Percentiles rank a stretch among this genome's conserved stretches.
phyloP scores from a whole-genome alignment of 2,888 invertebrate genomes.

The Idaea dimidiata region DNA sequence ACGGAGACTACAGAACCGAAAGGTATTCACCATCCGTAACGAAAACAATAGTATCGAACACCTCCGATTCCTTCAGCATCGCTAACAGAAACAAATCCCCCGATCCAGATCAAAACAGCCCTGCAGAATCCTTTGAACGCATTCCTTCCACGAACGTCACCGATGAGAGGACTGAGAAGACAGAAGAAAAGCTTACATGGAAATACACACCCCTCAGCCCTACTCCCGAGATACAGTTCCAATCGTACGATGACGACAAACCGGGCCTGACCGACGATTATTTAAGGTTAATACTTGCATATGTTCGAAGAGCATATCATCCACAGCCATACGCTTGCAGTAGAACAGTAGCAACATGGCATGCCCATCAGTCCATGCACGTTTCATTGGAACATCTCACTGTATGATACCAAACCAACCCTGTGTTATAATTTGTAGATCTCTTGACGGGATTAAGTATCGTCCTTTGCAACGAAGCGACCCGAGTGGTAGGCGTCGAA shows the following conservation, averaged over 20 bases:
- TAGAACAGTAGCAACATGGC: constrained; percentile 52
- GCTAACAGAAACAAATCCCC: constrained; percentile 69
- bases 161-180: constrained; percentile 40
- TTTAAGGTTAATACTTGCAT: constrained; percentile 74
- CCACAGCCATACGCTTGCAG: constrained; percentile 49
- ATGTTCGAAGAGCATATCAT: constrained; percentile 45
- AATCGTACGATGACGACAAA: constrained; percentile 76
- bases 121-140: constrained; percentile 60
- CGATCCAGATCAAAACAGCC: constrained; percentile 64
- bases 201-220: constrained; percentile 70
- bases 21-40: constrained; percentile 72
- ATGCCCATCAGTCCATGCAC: constrained; percentile 53
- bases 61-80: constrained; percentile 67
- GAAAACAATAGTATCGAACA: constrained; percentile 66
- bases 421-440: constrained; percentile 77
- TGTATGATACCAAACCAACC: constrained; percentile 72
- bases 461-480: constrained; percentile 82
- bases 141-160: constrained; percentile 42
- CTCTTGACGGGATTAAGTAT: constrained; percentile 84
- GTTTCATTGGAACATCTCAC: constrained; percentile 50
- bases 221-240: constrained; percentile 72
- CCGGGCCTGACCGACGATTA: constrained; percentile 68
- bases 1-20: constrained; percentile 67
- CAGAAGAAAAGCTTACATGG: constrained; percentile 68
- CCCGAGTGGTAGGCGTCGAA: constrained; percentile 81